Base-by-base conservation (phyloP, 2,888 invertebrate species). In the Rhogogaster chlorosoma region DNA sequence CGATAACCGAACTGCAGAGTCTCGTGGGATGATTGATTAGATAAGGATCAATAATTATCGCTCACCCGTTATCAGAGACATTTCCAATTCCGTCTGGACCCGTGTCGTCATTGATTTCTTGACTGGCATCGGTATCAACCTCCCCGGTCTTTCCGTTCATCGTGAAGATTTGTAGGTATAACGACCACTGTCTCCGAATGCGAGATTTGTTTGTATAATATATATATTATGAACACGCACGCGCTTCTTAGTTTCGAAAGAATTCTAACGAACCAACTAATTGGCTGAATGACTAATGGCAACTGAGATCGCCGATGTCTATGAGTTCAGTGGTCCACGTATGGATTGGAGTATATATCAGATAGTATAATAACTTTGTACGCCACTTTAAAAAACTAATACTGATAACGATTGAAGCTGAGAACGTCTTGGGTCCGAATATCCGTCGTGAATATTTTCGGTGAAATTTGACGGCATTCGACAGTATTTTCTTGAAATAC, bases 351-450 rank as follows among this genome's bases (percentile, higher is more conserved):
- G 15, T 45, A n/a, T n/a, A n/a, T n/a, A 45, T 45, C 15, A 3
- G 15, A n/a, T 5, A 18, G 0, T 6, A n/a, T 5, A 18, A 0
- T 6, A 49, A 1, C 1, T 18, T n/a, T 0, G 4, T 6, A 18
- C 18, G 6, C 6, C 4, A 6, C 18, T 2, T 18, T 1, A 4
- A n/a, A 0, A 49, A 49, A 49, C 18, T 18, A 6, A 4, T n/a
- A 49, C 5, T 6, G 49, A 49, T 49, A 49, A n/a, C 18, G 49
- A 5, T n/a, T 9, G 38, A 9, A 6, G 49, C 5, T 49, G 1
- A 49, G 5, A n/a, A 1, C 49, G 49, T 18, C 12, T 1, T 49
- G 1, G 18, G 18, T 49, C 18, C n/a, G 5, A 49, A 49, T 49
- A 70, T 70, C 32, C 6, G 9, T 12, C 1, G 12, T 10, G 26